Evolutionary conservation across 2,888 invertebrate species (phyloP).

Genomic region (Nesidiocoris tenuis): DNA sequence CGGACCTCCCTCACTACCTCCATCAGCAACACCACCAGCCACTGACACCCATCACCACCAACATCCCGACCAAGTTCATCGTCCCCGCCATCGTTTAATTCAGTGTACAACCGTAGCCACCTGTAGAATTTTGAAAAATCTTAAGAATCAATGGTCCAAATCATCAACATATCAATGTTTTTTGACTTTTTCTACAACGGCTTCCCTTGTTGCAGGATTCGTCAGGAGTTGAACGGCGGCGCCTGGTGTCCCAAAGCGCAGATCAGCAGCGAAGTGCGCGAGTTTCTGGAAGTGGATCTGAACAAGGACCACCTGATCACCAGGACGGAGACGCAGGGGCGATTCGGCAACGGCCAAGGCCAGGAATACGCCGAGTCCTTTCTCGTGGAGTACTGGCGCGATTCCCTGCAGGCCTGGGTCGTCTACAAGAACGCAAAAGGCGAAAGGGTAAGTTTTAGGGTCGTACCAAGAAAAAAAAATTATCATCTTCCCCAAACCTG

Average conservation of each 20-base stretch:
- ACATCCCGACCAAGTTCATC: too few relatives aligned
- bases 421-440: constrained; percentile 77
- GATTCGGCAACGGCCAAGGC: constrained; percentile 88
- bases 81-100: too few relatives aligned
- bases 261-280: constrained; percentile 72
- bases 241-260: constrained; percentile 90
- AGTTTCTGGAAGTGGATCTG: constrained; percentile 81
- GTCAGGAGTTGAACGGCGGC: constrained; percentile 82
- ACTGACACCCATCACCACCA: too few relatives aligned
- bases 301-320: constrained; percentile 74
- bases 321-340: constrained; percentile 83
- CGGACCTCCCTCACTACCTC: too few relatives aligned
- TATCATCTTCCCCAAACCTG: too few relatives aligned
- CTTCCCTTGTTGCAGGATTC: constrained; percentile 72
- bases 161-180: too few relatives aligned
- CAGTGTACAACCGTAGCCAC: too few relatives aligned
- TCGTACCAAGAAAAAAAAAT: too few relatives aligned
- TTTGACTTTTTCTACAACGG: too few relatives aligned
- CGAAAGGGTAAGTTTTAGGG: constrained; percentile 67
- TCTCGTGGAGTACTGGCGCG: constrained; percentile 77
- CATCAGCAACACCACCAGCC: too few relatives aligned
- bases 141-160: too few relatives aligned
- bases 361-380: constrained; percentile 85
- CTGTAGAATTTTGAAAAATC: too few relatives aligned
- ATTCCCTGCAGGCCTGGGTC: constrained; percentile 68